These are phyloP conservation scores for Opisthograptis luteolata DNA, from an alignment of 2,888 invertebrate genomes.

Conservation along the genomic window DNA sequence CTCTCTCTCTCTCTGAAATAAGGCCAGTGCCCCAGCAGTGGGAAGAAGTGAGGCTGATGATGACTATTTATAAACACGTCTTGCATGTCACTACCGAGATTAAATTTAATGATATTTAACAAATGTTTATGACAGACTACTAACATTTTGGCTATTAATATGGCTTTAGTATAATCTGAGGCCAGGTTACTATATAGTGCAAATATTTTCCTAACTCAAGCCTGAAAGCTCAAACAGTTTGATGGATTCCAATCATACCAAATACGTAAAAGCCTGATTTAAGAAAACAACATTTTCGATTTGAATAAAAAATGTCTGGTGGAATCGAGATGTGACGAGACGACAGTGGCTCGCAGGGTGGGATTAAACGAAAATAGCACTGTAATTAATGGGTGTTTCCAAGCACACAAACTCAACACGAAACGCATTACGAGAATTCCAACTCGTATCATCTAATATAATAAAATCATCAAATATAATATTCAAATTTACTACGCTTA, in stretches of 20 bases:
- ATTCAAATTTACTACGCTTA: slow-evolving; percentile 34
- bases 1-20: too few relatives aligned
- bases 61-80: too few relatives aligned
- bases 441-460: slow-evolving; percentile 45
- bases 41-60: too few relatives aligned
- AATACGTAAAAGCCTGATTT: neutral
- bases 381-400: slow-evolving; percentile 72
- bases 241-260: neutral
- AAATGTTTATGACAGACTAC: too few relatives aligned
- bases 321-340: slow-evolving; percentile 62
- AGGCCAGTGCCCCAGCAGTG: too few relatives aligned
- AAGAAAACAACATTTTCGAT: slow-evolving; percentile 29
- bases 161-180: too few relatives aligned
- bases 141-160: too few relatives aligned
- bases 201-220: too few relatives aligned
- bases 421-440: slow-evolving; percentile 64
- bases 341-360: slow-evolving; percentile 67
- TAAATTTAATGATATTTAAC: too few relatives aligned
- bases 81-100: too few relatives aligned
- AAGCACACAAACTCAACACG: slow-evolving; percentile 70
- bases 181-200: neutral
- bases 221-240: slow-evolving; percentile 8
- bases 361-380: slow-evolving; percentile 79
- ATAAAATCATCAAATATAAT: slow-evolving; percentile 48
- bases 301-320: slow-evolving; percentile 49